phyloP scores from a whole-genome alignment of 2,113 vertebrate genomes.

The Scopus umbretta region DNA sequence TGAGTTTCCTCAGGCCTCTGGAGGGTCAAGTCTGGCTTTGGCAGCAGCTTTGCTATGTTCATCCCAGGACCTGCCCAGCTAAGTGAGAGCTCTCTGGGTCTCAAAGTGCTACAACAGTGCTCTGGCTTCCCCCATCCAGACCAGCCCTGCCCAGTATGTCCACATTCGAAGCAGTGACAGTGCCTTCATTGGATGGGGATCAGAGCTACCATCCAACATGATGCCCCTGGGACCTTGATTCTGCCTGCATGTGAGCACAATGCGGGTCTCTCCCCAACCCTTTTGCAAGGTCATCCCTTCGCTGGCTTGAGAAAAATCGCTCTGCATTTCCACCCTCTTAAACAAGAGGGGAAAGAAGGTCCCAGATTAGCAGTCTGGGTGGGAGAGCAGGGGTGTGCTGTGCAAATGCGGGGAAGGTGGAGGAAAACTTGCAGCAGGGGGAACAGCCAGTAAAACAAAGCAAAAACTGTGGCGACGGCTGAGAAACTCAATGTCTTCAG shows the following conservation, averaged over 20 bases:
- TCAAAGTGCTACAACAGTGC: background rate
- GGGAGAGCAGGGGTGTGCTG: background rate
- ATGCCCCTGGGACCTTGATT: background rate
- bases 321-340: background rate
- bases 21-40: background rate
- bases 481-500: background rate
- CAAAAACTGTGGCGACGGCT: background rate
- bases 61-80: background rate
- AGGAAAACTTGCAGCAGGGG: background rate
- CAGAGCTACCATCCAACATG: background rate
- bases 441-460: background rate
- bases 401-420: background rate
- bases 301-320: background rate
- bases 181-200: background rate
- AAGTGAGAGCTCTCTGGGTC: fast-evolving
- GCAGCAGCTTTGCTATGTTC: background rate
- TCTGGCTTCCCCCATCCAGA: background rate
- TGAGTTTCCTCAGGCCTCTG: background rate
- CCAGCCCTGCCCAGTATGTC: background rate
- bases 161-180: fast-evolving
- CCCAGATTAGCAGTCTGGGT: background rate
- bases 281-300: background rate
- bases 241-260: fast-evolving
- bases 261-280: background rate
- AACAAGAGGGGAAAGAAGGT: background rate